Base-by-base conservation (phyloP, 2,797 vertebrate species). In the Columba guinea region DNA sequence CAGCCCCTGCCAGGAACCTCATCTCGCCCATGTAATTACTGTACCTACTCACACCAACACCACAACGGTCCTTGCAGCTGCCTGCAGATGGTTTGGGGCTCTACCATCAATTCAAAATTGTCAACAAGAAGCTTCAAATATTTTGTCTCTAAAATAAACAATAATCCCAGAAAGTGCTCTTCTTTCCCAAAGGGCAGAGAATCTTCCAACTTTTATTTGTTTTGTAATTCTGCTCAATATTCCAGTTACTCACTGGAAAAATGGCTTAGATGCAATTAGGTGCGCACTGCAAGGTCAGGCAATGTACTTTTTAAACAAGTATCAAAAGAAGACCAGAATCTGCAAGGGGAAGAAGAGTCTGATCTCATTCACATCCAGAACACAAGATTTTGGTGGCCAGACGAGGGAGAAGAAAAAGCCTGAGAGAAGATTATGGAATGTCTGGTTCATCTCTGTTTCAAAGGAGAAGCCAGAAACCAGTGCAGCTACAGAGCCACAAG, bases 1-100 rank as follows among this genome's bases (percentile, higher is more conserved):
- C 11, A 74, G 56, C 11, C 51, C 48, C 60, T 85, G 64, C 26
- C 58, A 77, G 28, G 21, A 68, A 39, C 52, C 5, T 69, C 46
- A 55, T 13, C 74, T 69, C 6, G 2, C 30, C 65, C 44, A 73
- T 0, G 0, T 2, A 0, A 51, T 41, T 75, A 24, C 48, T 78
- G 41, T 24, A 53, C 37, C 67, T 86, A 17, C 65, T 67, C 49
- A 49, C 35, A 67, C 9, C 68, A 64, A 28, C 28, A 53, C 46
- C 49, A 34, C 70, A 58, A 48, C 32, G 18, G 8, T 26, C 37
- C 35, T 81, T 39, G 35, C 53, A 89, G 51, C 26, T 41, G 81
- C 37, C 77, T 30, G 23, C 39, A 53, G 24, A 16, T 13, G 18
- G 73, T 14, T 78, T 37, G n/a, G 24, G 27, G 22, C 4, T 63